A percentile compares a stretch with the other conserved stretches of the same genome.
phyloP scores from a whole-genome alignment of 2,888 invertebrate species.

The Andrena flavipes region DNA sequence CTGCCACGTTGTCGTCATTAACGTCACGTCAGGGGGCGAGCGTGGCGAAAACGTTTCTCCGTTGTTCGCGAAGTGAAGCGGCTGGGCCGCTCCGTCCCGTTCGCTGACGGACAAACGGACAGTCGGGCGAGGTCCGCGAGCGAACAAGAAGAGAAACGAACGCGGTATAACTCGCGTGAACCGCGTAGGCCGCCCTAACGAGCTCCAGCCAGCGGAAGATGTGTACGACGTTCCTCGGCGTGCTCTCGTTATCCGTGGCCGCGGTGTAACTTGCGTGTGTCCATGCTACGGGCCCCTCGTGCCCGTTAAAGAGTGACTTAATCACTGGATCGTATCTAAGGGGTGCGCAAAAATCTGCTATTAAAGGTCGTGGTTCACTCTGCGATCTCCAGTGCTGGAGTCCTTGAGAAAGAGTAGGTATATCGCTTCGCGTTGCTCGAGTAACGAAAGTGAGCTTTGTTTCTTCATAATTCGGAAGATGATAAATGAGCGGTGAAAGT shows the following conservation, averaged over 20 bases:
- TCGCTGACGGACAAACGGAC: conserved; percentile 69
- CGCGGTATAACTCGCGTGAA: conserved; percentile 76
- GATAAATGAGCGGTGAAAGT: too few relatives aligned
- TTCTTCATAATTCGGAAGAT: too few relatives aligned
- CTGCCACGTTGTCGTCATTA: conserved; percentile 60
- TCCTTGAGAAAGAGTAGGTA: too few relatives aligned
- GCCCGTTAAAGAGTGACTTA: conserved; percentile 77
- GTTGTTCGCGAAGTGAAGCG: conserved; percentile 12
- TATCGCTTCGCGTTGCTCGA: too few relatives aligned
- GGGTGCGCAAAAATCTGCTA: conserved; percentile 75
- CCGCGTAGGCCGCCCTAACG: conserved; percentile 81
- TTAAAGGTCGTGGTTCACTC: conserved; percentile 58
- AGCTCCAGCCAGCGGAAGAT: conserved; percentile 73
- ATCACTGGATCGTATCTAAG: conserved; percentile 80
- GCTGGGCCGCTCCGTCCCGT: conserved; percentile 30
- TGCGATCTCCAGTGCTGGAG: not conserved
- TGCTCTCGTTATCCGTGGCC: conserved; percentile 80
- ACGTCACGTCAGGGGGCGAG: conserved; percentile 56
- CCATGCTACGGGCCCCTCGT: conserved; percentile 36
- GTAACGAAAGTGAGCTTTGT: too few relatives aligned
- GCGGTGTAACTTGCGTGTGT: conserved; percentile 49
- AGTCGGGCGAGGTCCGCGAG: conserved; percentile 56
- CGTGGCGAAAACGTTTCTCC: conserved; percentile 38
- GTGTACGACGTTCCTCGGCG: conserved; percentile 77
- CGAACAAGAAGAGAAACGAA: conserved; percentile 65